Base-by-base conservation (phyloP, 2,113 vertebrate genomes). In the Anguilla rostrata region DNA sequence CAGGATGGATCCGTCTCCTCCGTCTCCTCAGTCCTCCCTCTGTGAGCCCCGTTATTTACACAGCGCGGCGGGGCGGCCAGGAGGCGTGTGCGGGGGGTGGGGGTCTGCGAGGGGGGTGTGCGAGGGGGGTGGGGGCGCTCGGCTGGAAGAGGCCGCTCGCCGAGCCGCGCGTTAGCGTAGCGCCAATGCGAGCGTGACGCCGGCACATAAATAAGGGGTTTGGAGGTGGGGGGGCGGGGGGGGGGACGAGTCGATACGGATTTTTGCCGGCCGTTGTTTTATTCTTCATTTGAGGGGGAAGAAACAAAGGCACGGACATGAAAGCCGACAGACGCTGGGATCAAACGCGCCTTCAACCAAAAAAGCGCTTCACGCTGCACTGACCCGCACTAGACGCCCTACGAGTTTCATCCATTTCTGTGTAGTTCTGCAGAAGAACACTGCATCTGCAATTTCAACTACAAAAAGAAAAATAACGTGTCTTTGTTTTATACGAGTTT, bases 21-120 rank as follows among this genome's bases (percentile, higher is more conserved):
- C 53, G 83, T 49, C 46, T 0, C 86, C 22, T 39, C 6, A 6
- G 8, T 86, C 41, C 78, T 18, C 71, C 40, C 15, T 14, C 63
- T 87, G 86, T 63, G 20, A 78, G 71, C 71, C 39, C 81, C n/a
- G 20, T n/a, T 85, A 83, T 63, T 87, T 66, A 83, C 56, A 89
- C 66, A 83, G 85, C 86, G 75, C 86, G 88, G 87, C 85, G 84
- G 78, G 66, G 39, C 3, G 53, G 75, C 71, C 1, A 56, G 49
- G 18, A 3, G 26, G 60, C 66, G 78, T 20, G 15, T 29, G 2
- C 29, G 56, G 43, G 78, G 83, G 22, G 79, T 57, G 43, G 34
- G 84, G 78, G 66, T 41, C 3, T 40, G 75, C 71, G 2, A 56
- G 49, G 18, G 0, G 26, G 60, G 78, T 14, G 15, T 20, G 2